Evolutionary conservation across 2,113 vertebrate species (phyloP).

Genomic region (Python bivittatus): DNA sequence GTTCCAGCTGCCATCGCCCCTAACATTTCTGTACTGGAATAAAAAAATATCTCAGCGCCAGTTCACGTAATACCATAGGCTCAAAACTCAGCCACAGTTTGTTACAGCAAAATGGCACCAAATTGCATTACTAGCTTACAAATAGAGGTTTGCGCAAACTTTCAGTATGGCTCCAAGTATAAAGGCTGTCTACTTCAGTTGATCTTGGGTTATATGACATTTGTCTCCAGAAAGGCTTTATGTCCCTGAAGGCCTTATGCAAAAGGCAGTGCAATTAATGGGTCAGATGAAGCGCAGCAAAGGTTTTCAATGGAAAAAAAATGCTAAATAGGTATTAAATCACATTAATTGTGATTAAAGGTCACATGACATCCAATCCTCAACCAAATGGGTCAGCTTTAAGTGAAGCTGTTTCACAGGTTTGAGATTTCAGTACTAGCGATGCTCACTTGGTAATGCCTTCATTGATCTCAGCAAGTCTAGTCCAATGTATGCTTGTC

Average conservation of each 20-base stretch:
- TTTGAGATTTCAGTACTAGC: background rate
- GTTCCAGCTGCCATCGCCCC: background rate
- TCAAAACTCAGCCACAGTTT: background rate
- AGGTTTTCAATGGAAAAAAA: background rate
- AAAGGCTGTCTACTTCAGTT: background rate
- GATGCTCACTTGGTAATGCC: background rate
- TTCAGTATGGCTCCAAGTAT: background rate
- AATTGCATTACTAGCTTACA: background rate
- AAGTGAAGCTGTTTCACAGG: background rate
- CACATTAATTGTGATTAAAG: background rate
- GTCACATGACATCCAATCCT: background rate
- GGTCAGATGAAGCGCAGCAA: conserved; percentile 3
- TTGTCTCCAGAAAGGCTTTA: background rate
- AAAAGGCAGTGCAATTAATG: background rate
- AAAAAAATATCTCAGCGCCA: background rate
- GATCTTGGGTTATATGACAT: background rate
- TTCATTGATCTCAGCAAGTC: background rate
- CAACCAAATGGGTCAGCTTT: background rate
- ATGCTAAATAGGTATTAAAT: background rate
- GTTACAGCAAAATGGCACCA: background rate
- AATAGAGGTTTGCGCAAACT: background rate
- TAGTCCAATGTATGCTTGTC: background rate
- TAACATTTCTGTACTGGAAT: background rate
- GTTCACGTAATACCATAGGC: background rate
- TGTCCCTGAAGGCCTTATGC: background rate